Conservation (phyloP, 1,140 invertebrate species). For the Papilio dardanus region DNA sequence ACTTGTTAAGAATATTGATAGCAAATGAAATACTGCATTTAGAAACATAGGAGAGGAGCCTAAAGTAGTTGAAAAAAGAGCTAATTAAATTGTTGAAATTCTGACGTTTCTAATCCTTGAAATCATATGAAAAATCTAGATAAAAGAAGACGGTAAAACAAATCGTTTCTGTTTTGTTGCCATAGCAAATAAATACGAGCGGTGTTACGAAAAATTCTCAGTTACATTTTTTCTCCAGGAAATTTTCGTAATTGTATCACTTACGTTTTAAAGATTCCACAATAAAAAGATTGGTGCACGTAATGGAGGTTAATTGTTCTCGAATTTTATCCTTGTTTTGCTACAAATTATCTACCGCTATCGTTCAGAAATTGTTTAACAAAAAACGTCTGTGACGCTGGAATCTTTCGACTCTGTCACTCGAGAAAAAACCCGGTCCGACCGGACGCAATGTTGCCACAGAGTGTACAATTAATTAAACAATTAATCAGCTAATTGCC, state of each 20-base stretch:
- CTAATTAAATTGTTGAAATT: no score
- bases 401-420: conserved; percentile 37
- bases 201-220: not conserved
- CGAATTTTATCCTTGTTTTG: conserved; percentile 27
- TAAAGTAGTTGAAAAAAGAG: no score
- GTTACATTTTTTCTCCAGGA: not conserved
- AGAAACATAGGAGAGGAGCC: no score
- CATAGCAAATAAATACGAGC: not conserved
- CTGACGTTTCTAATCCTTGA: no score
- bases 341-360: conserved; percentile 38
- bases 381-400: conserved; percentile 13
- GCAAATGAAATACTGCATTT: no score
- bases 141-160: not conserved
- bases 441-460: conserved; percentile 53
- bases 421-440: conserved; percentile 48
- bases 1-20: no score
- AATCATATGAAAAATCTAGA: no score
- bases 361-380: conserved; percentile 19
- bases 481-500: conserved; percentile 80
- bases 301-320: conserved; percentile 26
- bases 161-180: not conserved
- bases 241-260: not conserved
- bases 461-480: conserved; percentile 77
- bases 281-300: conserved; percentile 18
- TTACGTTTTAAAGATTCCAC: conserved; percentile 15